A percentile compares a stretch with the other conserved stretches of the same genome.
phyloP scores from a whole-genome alignment of 2,888 invertebrate species.

The Molorchus minor region DNA sequence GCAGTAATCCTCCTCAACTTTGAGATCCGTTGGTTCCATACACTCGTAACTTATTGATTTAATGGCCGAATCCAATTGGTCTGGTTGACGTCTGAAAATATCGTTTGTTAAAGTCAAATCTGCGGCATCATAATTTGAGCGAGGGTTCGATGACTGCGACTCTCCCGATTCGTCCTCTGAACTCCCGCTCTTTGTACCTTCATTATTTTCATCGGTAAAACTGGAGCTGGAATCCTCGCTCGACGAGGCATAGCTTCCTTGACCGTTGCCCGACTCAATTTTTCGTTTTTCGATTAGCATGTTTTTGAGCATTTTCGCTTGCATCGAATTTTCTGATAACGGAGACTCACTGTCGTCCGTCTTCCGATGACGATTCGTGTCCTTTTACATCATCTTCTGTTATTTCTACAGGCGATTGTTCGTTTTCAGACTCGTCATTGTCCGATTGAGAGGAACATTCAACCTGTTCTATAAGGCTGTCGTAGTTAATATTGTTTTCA shows the following conservation, averaged over 20 bases:
- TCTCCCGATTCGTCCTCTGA: constrained; percentile 35
- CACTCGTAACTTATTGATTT: constrained; percentile 57
- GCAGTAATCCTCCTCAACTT: constrained; percentile 47
- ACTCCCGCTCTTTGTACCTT: constrained; percentile 26
- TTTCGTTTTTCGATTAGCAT: constrained; percentile 20
- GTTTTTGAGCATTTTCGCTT: constrained; percentile 23
- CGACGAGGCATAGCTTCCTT: constrained; percentile 23
- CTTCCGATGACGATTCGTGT: constrained; percentile 29
- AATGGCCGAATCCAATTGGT: constrained; percentile 59
- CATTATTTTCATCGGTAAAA: constrained; percentile 27
- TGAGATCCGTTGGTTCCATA: constrained; percentile 41
- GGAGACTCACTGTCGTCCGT: constrained; percentile 34
- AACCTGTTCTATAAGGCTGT: constrained; percentile 57
- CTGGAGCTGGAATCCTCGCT: constrained; percentile 37
- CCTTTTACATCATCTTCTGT: too few species aligned
- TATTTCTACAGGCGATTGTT: constrained; percentile 7
- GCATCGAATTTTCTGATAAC: constrained; percentile 20
- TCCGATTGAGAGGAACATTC: constrained; percentile 48
- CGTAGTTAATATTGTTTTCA: constrained; percentile 53
- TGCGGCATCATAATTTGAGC: constrained; percentile 31
- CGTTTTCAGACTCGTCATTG: constrained; percentile 38
- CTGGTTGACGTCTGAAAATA: constrained; percentile 49
- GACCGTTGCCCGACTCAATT: background rate
- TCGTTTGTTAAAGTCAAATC: constrained; percentile 33
- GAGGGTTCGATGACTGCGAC: constrained; percentile 34